Conservation (phyloP, 2,113 vertebrate species). For the Cebus imitator region DNA sequence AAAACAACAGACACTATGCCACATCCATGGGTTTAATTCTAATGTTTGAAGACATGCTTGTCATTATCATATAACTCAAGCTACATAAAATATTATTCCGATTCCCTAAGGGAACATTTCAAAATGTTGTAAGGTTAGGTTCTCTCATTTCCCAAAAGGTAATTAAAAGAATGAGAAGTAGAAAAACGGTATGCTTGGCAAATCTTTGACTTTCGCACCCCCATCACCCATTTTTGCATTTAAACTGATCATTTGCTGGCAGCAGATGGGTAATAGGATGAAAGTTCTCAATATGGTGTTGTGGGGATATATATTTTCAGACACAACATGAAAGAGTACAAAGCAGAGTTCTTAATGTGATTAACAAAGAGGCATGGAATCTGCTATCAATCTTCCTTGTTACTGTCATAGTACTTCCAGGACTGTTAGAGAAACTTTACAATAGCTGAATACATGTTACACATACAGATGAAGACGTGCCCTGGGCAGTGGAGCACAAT, state of each 20-base stretch:
- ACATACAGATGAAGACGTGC: slow-evolving; percentile 35
- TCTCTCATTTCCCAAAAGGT: neutral
- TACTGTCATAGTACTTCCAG: neutral
- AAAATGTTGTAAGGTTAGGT: neutral
- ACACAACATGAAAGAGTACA: slow-evolving; percentile 44
- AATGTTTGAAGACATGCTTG: neutral
- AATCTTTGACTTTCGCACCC: slow-evolving; percentile 8
- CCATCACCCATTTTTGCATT: slow-evolving; percentile 21
- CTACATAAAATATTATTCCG: neutral
- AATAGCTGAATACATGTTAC: neutral
- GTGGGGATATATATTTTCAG: slow-evolving; percentile 62
- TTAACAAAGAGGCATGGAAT: slow-evolving; percentile 61
- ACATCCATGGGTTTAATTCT: neutral
- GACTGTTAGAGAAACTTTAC: neutral
- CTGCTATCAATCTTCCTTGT: slow-evolving; percentile 51
- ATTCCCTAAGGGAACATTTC: neutral
- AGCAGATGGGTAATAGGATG: slow-evolving; percentile 74
- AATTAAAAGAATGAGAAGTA: neutral
- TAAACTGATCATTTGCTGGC: slow-evolving; percentile 61
- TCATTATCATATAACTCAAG: slow-evolving; percentile 19
- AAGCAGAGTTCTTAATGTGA: slow-evolving; percentile 48
- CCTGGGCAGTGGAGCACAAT: neutral
- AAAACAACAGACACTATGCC: neutral
- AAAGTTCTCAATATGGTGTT: slow-evolving; percentile 41
- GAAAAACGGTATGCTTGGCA: slow-evolving; percentile 6